Evolutionary conservation across 2,113 vertebrate species (phyloP), one percentile per base, ranked within the genome.

Genomic region (Brachyistius frenatus): DNA sequence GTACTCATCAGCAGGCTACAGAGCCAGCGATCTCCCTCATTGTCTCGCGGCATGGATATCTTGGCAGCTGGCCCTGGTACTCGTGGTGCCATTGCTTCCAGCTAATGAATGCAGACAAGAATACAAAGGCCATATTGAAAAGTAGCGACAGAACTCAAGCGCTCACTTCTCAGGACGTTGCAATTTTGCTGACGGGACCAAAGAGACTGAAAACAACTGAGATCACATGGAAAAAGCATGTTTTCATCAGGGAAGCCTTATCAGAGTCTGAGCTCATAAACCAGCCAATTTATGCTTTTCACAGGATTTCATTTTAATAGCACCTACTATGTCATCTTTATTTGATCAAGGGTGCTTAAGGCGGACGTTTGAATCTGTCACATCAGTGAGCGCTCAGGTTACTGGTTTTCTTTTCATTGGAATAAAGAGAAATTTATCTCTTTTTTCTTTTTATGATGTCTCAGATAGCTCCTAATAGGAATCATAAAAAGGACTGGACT

Each of bases 71-170:
- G 83, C 85, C 78, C 66, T 50, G 60, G 67, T 74, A 49, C 71
- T 89, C 66, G 36, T 47, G 73, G 71, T 75, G 80, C 69, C 77
- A 75, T 81, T 75, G 56, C 75, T 78, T 83, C 32, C 68, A 56
- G 35, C 85, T 91, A 93, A 92, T 89, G 84, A 92, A 70, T 70
- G 75, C 81, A 77, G 85, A 87, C 79, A 80, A 54, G 53, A 84
- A 91, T 68, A 86, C 75, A 86, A 87, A 89, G 82, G 89, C 78
- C 80, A 81, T 66, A 74, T 76, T 80, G 72, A 84, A 80, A 78
- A 37, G 60, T 49, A 66, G 62, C 31, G 52, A 85, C 83, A 86
- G 37, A 57, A 70, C 63, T 76, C 50, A 66, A 56, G 64, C 10
- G 11, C 75, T 81, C 69, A 56, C 72, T 76, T 82, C 57, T 73